Percentiles rank a stretch among this genome's conserved stretches.
Conservation (phyloP, 2,113 vertebrate genomes). For the Petromus typicus region DNA sequence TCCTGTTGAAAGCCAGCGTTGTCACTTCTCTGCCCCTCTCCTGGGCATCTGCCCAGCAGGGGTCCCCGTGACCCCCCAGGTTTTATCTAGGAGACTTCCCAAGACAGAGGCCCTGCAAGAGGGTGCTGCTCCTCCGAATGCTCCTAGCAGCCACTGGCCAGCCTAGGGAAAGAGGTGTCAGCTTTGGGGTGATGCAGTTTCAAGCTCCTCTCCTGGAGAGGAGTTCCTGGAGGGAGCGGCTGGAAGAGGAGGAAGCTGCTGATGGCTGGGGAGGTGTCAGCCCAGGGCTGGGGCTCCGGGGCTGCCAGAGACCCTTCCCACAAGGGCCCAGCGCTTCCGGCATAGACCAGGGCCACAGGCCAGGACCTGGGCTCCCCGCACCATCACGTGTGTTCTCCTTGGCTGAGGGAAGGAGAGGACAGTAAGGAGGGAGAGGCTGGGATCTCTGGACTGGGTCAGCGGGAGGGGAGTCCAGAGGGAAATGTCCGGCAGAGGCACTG, state of each 20-base stretch:
- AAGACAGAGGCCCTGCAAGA: background rate
- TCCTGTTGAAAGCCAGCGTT: background rate
- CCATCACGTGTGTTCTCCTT: background rate
- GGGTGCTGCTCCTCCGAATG: background rate
- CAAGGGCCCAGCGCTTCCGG: too few species aligned
- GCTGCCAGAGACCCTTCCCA: background rate
- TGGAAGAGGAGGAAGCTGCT: background rate
- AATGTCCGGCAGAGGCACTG: too few species aligned
- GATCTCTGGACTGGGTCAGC: background rate
- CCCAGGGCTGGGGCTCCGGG: too few species aligned
- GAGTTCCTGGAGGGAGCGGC: background rate
- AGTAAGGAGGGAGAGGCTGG: background rate
- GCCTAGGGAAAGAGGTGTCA: background rate
- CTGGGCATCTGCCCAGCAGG: background rate
- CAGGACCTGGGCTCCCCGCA: background rate
- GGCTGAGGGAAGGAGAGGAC: background rate
- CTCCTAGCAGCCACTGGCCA: background rate
- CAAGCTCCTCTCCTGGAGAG: background rate
- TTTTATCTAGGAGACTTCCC: too few species aligned
- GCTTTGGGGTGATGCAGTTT: background rate
- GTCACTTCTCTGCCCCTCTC: background rate
- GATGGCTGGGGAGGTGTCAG: background rate
- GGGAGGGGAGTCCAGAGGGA: background rate
- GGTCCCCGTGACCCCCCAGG: background rate
- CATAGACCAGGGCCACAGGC: background rate